phyloP scores from a whole-genome alignment of 2,797 vertebrate genomes.

The Alfaro cultratus region DNA sequence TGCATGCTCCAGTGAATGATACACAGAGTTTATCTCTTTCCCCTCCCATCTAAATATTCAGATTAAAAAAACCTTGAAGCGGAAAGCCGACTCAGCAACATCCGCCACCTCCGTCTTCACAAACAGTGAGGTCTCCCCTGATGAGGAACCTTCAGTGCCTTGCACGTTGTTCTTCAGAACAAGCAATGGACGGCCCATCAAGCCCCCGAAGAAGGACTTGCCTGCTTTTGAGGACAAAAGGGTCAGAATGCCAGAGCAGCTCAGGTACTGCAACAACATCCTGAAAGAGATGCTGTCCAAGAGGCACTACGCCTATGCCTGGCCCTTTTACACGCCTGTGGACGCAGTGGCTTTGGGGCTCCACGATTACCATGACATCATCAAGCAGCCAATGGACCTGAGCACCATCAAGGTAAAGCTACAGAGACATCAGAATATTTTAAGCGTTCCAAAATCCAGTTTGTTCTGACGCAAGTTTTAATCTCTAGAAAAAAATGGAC shows the following conservation, averaged over 20 bases:
- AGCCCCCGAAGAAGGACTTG: slow-evolving; percentile 78
- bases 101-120: slow-evolving; percentile 66
- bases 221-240: slow-evolving; percentile 69
- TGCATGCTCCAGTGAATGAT: not conserved
- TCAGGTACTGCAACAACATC: slow-evolving; percentile 84
- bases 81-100: slow-evolving; percentile 85
- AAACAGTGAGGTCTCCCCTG: slow-evolving; percentile 64
- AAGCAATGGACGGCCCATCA: slow-evolving; percentile 77
- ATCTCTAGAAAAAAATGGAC: slow-evolving; percentile 88
- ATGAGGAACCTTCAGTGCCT: slow-evolving; percentile 56
- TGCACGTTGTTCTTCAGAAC: slow-evolving; percentile 60
- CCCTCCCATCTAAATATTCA: slow-evolving; percentile 49
- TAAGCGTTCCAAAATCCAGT: not conserved
- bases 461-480: slow-evolving; percentile 24
- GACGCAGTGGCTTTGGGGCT: slow-evolving; percentile 78
- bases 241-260: slow-evolving; percentile 76
- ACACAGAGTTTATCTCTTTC: not conserved
- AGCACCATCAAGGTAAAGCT: slow-evolving; percentile 85
- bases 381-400: slow-evolving; percentile 89
- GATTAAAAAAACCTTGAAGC: slow-evolving; percentile 87
- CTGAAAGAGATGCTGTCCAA: slow-evolving; percentile 91
- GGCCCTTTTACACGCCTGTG: slow-evolving; percentile 90
- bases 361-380: slow-evolving; percentile 82
- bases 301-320: slow-evolving; percentile 87
- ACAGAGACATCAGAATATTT: not conserved